Evolutionary conservation across 2,888 invertebrate genomes (phyloP), one percentile per base, ranked within the genome.

Genomic region (Brachypalpus laphriformis): DNA sequence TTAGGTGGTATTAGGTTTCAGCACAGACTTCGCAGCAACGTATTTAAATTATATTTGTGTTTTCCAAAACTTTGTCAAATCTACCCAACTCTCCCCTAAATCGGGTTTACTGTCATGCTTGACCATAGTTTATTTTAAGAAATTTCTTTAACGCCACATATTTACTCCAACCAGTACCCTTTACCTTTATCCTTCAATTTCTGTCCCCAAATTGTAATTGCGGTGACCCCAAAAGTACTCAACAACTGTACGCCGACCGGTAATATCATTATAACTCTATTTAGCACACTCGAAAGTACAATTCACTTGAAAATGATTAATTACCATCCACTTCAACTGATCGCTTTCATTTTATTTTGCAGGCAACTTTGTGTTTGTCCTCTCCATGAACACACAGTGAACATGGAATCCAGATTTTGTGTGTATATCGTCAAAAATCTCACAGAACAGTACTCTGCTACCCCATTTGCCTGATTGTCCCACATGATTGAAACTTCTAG

Each of bases 291-390:
- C 25, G 37, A 37, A 76, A 57, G 57, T 57, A 66, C 66, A 40
- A 66, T 45, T 71, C 65, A 66, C 66, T 66, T 66, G 28, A 40
- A 49, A 57, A 66, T 76, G 76, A 76, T 76, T 59, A 66, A 76
- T 76, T 76, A 40, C 49, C 59, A 31, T 66, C 40, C 75, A 66
- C 47, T 54, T 34, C 8, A 9, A 20, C 20, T 14, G 51, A 76
- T 49, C 25, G 28, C 37, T 74, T 66, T 65, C 65, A 66, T 57
- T 63, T 57, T 63, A 37, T 57, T 66, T 66, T 47, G 20, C 57
- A 57, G 14, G 31, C 66, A 56, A 66, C 59, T 2, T 3, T 3
- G 28, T 1, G 0, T 66, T 45, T 57, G 56, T 56, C 14, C 66
- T 42, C 42, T 14, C 56, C 9, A 31, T 42, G 14, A 49, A 11